Percentiles rank a stretch among this genome's conserved stretches.
These are phyloP conservation scores for Bemisia tabaci DNA, from an alignment of 1,140 invertebrate genomes.

Conservation along the genomic window DNA sequence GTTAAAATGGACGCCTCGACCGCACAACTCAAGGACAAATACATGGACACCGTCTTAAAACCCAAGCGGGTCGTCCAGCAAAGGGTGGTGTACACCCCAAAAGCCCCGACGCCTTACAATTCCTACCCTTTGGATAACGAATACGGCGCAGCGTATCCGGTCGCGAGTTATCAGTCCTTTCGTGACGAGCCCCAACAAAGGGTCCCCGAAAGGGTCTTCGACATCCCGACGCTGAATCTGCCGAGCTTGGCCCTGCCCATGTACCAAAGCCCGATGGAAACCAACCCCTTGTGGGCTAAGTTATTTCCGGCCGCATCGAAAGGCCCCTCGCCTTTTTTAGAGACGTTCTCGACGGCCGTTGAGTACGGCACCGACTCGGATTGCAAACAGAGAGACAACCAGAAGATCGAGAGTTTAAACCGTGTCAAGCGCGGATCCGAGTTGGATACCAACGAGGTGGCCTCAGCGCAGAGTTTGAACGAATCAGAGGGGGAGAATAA, in stretches of 20 bases:
- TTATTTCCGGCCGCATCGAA: conserved; percentile 40
- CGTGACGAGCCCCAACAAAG: neutral
- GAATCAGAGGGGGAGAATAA: conserved; percentile 1
- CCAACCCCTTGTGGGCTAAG: conserved; percentile 6
- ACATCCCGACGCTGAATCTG: neutral
- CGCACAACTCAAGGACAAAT: neutral
- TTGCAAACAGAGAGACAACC: conserved; percentile 24
- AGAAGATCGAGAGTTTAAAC: neutral
- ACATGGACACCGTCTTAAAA: neutral
- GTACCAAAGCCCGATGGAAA: neutral
- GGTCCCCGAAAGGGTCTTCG: neutral
- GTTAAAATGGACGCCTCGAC: neutral
- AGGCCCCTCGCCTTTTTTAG: conserved; percentile 33
- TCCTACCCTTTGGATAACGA: neutral
- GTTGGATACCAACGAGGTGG: neutral
- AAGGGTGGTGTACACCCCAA: neutral
- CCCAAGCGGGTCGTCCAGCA: neutral
- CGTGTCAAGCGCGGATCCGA: neutral
- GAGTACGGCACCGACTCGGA: conserved; percentile 41
- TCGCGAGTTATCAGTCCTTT: neutral
- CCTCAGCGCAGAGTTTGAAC: neutral
- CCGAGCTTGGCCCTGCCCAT: neutral
- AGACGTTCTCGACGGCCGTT: conserved; percentile 32
- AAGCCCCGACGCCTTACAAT: neutral
- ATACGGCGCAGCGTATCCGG: neutral